Evolutionary conservation across 2,113 vertebrate genomes (phyloP), one percentile per base, ranked within the genome.

Genomic region (Equus quagga): DNA sequence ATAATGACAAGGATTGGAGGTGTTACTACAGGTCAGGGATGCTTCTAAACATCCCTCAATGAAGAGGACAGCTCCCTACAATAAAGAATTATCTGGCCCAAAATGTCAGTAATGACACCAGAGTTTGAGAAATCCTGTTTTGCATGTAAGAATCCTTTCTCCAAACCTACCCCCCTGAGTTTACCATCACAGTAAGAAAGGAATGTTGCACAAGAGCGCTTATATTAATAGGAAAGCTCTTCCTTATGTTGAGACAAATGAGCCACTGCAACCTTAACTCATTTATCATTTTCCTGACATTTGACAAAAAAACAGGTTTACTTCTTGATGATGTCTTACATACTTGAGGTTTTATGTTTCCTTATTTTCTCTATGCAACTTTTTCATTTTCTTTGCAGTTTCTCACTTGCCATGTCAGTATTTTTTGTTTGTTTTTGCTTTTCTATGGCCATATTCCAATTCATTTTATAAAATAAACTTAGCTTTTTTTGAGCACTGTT

Each of bases 391-490:
- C 26, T 93, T 80, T 85, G 23, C 11, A 80, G 84, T 80, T 85
- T 23, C 67, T 83, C 54, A 36, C 26, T 87, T 79, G 36, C 23
- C 23, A 2, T 46, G 4, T 79, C 4, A 92, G 8, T 23, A 49
- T 31, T 73, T 67, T 82, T 87, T 90, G 36, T 28, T 81, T 81
- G 49, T 82, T 78, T 58, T 95, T 72, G 36, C 41, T 86, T 89
- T 89, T 88, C 69, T 90, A 0, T 76, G 12, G 51, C 69, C 41
- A 44, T 72, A 78, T 33, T 94, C 11, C 44, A 76, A 1, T 81
- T 87, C 87, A 58, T 81, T 97, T 95, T 86, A 56, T 56, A 64
- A 67, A 96, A 81, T 76, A 44, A 78, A 87, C 4, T 70, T 76
- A 54, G 18, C 5, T 78, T 72, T 60, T 85, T 72, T 60, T 78